Percentiles rank a stretch among this genome's conserved stretches.
Evolutionary conservation across 2,888 invertebrate genomes (phyloP).

Genomic region (Leucania comma): DNA sequence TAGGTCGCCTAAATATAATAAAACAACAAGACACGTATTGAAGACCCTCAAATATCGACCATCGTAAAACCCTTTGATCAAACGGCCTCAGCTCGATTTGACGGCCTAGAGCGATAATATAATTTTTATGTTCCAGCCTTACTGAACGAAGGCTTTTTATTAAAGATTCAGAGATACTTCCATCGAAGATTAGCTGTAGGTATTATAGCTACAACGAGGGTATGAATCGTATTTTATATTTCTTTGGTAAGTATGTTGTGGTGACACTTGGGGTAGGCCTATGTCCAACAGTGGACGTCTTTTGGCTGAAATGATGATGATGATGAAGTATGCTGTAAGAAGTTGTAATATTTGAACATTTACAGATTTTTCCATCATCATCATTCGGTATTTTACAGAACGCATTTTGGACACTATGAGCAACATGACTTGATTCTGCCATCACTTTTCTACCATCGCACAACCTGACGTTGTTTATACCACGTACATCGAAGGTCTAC

Average conservation of each 20-base stretch:
- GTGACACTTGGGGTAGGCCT: too few species aligned
- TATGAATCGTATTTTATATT: background rate
- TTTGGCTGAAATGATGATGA: too few species aligned
- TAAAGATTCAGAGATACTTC: slow-evolving; percentile 35
- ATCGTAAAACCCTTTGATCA: slow-evolving; percentile 41
- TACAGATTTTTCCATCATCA: background rate
- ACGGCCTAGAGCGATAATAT: slow-evolving; percentile 23
- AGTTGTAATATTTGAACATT: background rate
- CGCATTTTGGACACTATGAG: too few species aligned
- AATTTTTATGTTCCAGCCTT: slow-evolving; percentile 26
- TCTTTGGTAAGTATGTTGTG: background rate
- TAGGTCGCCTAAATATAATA: background rate
- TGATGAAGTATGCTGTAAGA: background rate
- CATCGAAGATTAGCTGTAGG: background rate
- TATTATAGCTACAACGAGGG: slow-evolving; percentile 6
- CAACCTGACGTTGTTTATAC: too few species aligned
- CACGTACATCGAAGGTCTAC: too few species aligned
- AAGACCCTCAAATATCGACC: background rate
- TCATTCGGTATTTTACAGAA: too few species aligned
- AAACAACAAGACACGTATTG: slow-evolving; percentile 10
- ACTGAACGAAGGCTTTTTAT: slow-evolving; percentile 26
- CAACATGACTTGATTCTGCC: too few species aligned
- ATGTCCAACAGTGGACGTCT: too few species aligned
- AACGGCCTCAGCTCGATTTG: slow-evolving; percentile 25
- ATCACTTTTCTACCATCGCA: too few species aligned